phyloP scores from a whole-genome alignment of 2,888 invertebrate species.

The Oscheius sp. region DNA sequence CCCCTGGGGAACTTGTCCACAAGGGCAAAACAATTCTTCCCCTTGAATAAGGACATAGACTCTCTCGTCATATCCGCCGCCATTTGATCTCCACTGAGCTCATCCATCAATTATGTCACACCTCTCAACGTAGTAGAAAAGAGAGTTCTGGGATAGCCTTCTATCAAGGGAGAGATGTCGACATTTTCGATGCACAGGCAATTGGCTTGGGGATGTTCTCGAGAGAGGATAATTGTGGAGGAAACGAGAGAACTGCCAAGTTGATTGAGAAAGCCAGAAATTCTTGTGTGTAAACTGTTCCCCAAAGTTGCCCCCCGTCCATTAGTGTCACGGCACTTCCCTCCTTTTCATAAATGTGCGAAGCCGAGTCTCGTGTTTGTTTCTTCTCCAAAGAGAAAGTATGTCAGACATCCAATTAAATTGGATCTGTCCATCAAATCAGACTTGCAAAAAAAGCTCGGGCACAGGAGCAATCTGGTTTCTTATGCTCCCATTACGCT shows the following conservation, averaged over 20 bases:
- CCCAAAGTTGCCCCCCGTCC: neutral
- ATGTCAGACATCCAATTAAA: neutral
- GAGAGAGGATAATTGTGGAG: neutral
- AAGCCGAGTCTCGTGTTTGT: neutral
- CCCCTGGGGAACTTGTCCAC: no score
- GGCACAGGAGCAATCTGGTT: constrained; percentile 3
- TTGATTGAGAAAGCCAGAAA: neutral
- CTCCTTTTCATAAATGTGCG: neutral
- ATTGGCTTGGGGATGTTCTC: neutral
- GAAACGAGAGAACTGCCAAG: neutral
- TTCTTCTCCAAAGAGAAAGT: neutral
- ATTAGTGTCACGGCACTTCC: constrained; percentile 7
- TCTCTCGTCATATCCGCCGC: no score
- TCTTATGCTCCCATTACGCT: neutral
- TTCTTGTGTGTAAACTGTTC: no score
- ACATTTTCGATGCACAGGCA: constrained; percentile 1
- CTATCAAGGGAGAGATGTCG: no score
- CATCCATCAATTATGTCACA: no score
- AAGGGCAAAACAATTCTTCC: no score
- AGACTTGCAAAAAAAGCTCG: neutral
- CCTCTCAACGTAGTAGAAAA: no score
- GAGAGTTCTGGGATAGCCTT: no score
- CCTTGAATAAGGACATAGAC: no score
- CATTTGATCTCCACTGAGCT: no score
- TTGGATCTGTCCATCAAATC: neutral